Percentiles rank a stretch among this genome's conserved stretches.
Evolutionary conservation across 2,888 invertebrate species (phyloP).

Genomic region (Nipponacmea schrenckii): DNA sequence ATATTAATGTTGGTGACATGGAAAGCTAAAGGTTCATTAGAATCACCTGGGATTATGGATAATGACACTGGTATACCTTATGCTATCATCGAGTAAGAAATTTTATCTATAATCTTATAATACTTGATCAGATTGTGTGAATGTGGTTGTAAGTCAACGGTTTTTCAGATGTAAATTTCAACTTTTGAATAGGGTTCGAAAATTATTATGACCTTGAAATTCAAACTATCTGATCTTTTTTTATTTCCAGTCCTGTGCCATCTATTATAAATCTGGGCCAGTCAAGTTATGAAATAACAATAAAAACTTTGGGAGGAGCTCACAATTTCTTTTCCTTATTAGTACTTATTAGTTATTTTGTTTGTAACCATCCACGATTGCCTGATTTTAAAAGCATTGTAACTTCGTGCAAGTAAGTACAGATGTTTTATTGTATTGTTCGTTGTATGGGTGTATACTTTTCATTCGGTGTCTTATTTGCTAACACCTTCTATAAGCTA

Average conservation of each 20-base stretch:
- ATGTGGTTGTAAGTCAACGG: too few species aligned
- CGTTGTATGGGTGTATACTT: too few species aligned
- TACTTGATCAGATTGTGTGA: too few species aligned
- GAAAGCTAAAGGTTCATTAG: slow-evolving; percentile 59
- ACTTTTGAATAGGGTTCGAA: too few species aligned
- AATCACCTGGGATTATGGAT: slow-evolving; percentile 39
- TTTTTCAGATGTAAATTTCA: too few species aligned
- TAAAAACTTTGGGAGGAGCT: slow-evolving; percentile 58
- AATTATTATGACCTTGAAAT: too few species aligned
- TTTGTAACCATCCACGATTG: slow-evolving; percentile 65
- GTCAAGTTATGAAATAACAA: slow-evolving; percentile 48
- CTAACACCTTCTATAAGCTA: too few species aligned
- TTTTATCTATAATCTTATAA: too few species aligned
- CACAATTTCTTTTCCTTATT: slow-evolving; percentile 63
- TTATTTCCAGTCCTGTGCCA: slow-evolving; percentile 51
- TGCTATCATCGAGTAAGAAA: slow-evolving; percentile 44
- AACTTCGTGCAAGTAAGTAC: slow-evolving; percentile 46
- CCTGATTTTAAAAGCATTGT: slow-evolving; percentile 49
- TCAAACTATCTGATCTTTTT: not conserved
- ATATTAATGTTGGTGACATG: slow-evolving; percentile 65
- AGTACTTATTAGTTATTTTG: slow-evolving; percentile 64
- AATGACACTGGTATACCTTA: slow-evolving; percentile 52
- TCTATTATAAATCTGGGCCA: slow-evolving; percentile 43
- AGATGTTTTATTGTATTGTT: too few species aligned
- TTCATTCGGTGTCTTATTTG: too few species aligned